Conservation (phyloP, 2,797 vertebrate species). For the Danio kyathit region DNA sequence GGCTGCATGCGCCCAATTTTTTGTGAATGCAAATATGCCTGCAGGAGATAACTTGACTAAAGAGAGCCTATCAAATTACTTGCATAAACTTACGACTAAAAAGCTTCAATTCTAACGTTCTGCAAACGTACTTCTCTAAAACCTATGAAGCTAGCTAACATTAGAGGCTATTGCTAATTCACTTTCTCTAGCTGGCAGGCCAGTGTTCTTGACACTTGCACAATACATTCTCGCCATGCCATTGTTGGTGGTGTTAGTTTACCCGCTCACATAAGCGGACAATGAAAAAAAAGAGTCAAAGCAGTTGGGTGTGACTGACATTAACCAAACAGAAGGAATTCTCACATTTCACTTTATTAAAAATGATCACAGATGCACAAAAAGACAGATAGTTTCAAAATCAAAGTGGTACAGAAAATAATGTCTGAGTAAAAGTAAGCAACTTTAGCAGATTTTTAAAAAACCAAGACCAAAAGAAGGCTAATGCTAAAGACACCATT, state of each 20-base stretch:
- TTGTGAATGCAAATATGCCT: background rate
- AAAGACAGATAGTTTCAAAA: background rate
- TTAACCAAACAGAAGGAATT: conserved; percentile 34
- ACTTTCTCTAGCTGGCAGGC: background rate
- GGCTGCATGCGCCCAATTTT: background rate
- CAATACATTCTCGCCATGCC: conserved; percentile 36
- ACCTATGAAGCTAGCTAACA: background rate
- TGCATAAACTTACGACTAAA: background rate
- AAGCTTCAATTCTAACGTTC: background rate
- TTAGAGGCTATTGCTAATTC: background rate
- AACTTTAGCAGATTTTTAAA: background rate
- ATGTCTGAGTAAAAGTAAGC: background rate
- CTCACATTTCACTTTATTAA: conserved; percentile 22
- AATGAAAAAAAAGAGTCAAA: background rate
- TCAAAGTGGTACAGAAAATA: background rate
- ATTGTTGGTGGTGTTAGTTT: conserved; percentile 1
- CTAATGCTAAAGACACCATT: background rate
- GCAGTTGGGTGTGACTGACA: background rate
- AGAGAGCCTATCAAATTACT: background rate
- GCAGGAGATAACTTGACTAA: background rate
- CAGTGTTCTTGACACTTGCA: conserved; percentile 32
- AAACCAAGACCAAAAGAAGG: conserved; percentile 6
- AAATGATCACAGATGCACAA: background rate
- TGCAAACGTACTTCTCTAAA: background rate
- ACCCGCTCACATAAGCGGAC: conserved; percentile 8